Evolutionary conservation across 1,140 invertebrate species (phyloP).

Genomic region (Ceratina australensis): DNA sequence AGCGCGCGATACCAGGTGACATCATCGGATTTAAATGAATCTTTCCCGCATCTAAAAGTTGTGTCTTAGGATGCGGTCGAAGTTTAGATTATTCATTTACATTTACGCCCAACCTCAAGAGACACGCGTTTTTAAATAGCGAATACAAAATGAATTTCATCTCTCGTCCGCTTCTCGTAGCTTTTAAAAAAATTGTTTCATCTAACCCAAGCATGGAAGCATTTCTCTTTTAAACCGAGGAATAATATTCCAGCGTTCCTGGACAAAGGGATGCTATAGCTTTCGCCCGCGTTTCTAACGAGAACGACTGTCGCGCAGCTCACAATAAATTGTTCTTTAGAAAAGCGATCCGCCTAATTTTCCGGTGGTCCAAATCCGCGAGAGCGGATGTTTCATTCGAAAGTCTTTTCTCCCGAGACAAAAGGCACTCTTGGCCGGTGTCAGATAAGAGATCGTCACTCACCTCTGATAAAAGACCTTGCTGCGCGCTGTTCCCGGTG

Average conservation of each 20-base stretch:
- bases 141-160: no score
- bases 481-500: conserved; percentile 67
- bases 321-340: conserved; percentile 20
- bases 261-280: background rate
- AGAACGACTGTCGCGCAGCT: background rate
- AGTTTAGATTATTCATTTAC: no score
- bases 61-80: no score
- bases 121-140: no score
- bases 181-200: no score
- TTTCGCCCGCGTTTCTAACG: background rate
- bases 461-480: conserved; percentile 69
- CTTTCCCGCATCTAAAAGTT: no score
- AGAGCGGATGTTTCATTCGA: background rate
- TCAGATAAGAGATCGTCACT: conserved; percentile 44
- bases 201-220: background rate
- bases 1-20: no score
- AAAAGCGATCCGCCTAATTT: conserved; percentile 30
- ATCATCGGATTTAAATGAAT: no score
- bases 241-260: background rate
- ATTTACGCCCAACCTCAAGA: no score
- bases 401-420: background rate
- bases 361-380: conserved; percentile 19
- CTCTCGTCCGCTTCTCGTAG: no score
- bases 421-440: conserved; percentile 8
- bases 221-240: background rate